Percentiles rank a stretch among this genome's conserved stretches.
These are phyloP conservation scores for Caenorhabditis parvicauda DNA, from an alignment of 2,888 invertebrate genomes.

Conservation along the genomic window DNA sequence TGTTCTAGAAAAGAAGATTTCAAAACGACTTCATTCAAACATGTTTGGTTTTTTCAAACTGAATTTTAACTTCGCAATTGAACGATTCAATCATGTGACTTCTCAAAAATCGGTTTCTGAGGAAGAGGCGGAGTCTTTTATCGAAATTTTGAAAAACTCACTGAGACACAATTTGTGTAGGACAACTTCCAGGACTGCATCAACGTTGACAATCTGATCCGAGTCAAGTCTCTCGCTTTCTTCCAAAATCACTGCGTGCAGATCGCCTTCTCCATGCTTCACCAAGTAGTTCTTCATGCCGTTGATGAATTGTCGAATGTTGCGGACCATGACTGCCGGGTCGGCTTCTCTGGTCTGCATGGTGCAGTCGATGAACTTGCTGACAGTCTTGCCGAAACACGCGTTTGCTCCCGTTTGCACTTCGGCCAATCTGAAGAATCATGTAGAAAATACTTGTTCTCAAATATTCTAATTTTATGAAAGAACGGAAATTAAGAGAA, in stretches of 20 bases:
- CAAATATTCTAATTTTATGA: too few species aligned
- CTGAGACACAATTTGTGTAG: constrained; percentile 84
- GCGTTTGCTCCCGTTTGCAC: constrained; percentile 32
- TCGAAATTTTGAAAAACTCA: too few species aligned
- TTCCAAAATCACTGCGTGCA: constrained; percentile 84
- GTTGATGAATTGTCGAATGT: constrained; percentile 76
- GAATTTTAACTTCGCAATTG: too few species aligned
- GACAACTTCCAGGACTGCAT: constrained; percentile 89
- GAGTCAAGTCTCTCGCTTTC: constrained; percentile 80
- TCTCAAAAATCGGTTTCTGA: too few species aligned
- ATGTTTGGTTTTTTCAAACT: too few species aligned
- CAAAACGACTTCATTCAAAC: too few species aligned
- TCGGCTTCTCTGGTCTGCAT: constrained; percentile 54
- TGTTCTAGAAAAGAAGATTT: too few species aligned
- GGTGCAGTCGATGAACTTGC: constrained; percentile 55
- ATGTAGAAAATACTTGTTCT: too few species aligned
- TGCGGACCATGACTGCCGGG: constrained; percentile 51
- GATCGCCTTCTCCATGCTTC: constrained; percentile 86
- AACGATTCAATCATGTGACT: constrained; percentile 20
- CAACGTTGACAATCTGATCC: constrained; percentile 89
- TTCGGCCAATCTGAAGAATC: constrained; percentile 33
- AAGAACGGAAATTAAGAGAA: too few species aligned
- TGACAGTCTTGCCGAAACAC: constrained; percentile 49
- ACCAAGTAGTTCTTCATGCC: constrained; percentile 97
- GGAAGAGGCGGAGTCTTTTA: too few species aligned